Percentiles rank a stretch among this genome's conserved stretches.
These are phyloP conservation scores for Tigriopus californicus DNA, from an alignment of 2,888 invertebrate genomes.

Conservation along the genomic window DNA sequence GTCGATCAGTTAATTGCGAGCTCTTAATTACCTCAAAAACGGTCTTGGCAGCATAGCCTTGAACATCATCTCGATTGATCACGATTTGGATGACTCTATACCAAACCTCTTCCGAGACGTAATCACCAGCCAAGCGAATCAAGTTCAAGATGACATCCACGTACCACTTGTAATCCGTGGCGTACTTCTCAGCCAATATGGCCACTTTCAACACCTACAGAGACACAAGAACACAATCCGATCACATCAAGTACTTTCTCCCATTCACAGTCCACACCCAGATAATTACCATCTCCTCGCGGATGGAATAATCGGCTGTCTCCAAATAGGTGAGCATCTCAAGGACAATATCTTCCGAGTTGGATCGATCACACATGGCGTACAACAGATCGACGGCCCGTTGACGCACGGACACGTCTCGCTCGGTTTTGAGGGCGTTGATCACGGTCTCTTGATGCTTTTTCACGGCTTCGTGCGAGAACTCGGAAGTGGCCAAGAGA, in stretches of 20 bases:
- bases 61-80: constrained; percentile 96
- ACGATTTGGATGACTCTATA: constrained; percentile 98
- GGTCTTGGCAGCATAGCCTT: constrained; percentile 98
- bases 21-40: constrained; percentile 78
- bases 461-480: constrained; percentile 97
- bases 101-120: constrained; percentile 99
- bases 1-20: no score
- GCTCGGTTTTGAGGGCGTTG: constrained; percentile 95
- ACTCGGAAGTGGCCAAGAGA: constrained; percentile 93
- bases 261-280: constrained; percentile 21
- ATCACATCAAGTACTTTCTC: no score
- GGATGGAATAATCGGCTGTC: constrained; percentile 96
- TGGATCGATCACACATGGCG: constrained; percentile 97
- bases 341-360: constrained; percentile 96
- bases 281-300: constrained; percentile 85
- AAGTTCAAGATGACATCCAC: constrained; percentile 91
- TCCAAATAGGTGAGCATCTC: constrained; percentile 98
- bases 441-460: constrained; percentile 99
- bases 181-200: constrained; percentile 96
- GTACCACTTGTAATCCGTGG: constrained; percentile 97
- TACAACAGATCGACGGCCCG: constrained; percentile 94
- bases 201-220: constrained; percentile 76
- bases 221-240: constrained; percentile 28
- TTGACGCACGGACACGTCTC: constrained; percentile 92
- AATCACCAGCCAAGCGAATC: constrained; percentile 97